Base-by-base conservation (phyloP, 2,113 vertebrate species). In the Sander lucioperca region DNA sequence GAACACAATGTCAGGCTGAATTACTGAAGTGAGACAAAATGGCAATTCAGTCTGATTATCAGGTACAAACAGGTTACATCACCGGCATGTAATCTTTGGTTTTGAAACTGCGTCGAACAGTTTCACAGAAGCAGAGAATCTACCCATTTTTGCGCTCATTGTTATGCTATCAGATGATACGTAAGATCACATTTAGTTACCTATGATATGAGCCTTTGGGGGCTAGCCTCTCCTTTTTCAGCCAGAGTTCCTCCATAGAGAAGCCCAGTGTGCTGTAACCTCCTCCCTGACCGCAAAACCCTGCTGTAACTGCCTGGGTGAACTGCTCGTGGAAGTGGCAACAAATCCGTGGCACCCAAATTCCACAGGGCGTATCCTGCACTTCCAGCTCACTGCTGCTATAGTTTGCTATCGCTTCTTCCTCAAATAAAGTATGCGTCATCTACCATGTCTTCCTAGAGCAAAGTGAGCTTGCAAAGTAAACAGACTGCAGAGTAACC, bases 221-320 rank as follows among this genome's bases (percentile, higher is more conserved):
- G 16, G 23, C 70, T 77, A n/a, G 59, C 56, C 33, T 69, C 33
- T 64, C 11, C 57, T 68, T 65, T 61, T 77, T 59, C 19, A 71
- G 27, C 10, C 56, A 56, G 27, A 51, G 56, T 68, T 86, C n/a
- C 21, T 92, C 69, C 74, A n/a, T 25, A 47, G 65, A 67, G 48
- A 77, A 64, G 70, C 10, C 47, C 59, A 76, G 80, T 21, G 65
- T 48, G 82, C 73, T 62, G 58, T 81, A 85, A 90, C 90, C 88
- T 88, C 81, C 78, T 68, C 89, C 79, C 80, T 83, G 84, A 92
- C 92, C 91, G 88, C 91, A 90, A 91, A 87, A 87, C 80, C 81
- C 78, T 74, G 59, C 70, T 63, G 43, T 85, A 69, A 86, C 81
- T 79, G 77, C 84, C 73, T 57, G 74, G 70, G 59, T 89, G 82